phyloP scores from a whole-genome alignment of 2,888 invertebrate species.

The Actias luna region DNA sequence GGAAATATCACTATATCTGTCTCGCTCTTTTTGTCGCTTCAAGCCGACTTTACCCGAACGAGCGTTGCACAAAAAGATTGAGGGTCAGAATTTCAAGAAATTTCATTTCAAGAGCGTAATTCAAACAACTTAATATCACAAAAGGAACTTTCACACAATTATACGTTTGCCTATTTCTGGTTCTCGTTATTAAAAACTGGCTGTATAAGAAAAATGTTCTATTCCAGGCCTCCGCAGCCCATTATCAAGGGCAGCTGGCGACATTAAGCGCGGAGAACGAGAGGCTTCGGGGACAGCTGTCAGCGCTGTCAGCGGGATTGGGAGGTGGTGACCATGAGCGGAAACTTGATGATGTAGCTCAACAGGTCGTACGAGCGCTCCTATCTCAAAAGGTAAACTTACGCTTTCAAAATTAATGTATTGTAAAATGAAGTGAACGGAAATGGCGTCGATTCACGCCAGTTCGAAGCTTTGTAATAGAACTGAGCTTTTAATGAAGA shows the following conservation, averaged over 20 bases:
- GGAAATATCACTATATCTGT: no score
- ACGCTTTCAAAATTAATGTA: neutral
- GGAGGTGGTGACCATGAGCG: slow-evolving; percentile 88
- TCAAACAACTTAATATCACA: no score
- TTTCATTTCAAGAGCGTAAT: no score
- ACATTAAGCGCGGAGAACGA: slow-evolving; percentile 86
- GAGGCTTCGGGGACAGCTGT: slow-evolving; percentile 83
- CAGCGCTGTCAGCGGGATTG: slow-evolving; percentile 57
- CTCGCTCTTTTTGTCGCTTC: no score
- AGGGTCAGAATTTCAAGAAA: no score
- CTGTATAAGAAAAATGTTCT: neutral
- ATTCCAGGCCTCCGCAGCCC: slow-evolving; percentile 86
- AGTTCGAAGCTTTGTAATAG: no score
- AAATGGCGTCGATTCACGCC: no score
- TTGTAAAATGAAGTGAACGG: no score
- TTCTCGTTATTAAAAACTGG: neutral
- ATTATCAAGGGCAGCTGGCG: slow-evolving; percentile 86
- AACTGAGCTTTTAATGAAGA: no score
- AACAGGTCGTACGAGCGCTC: slow-evolving; percentile 90
- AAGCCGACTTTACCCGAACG: no score
- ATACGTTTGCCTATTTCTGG: neutral
- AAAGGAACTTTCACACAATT: no score
- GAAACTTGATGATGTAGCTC: slow-evolving; percentile 91
- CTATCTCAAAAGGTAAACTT: slow-evolving; percentile 89
- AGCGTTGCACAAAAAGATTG: no score